phyloP scores from a whole-genome alignment of 2,797 vertebrate species.

The Spatula versicolor region DNA sequence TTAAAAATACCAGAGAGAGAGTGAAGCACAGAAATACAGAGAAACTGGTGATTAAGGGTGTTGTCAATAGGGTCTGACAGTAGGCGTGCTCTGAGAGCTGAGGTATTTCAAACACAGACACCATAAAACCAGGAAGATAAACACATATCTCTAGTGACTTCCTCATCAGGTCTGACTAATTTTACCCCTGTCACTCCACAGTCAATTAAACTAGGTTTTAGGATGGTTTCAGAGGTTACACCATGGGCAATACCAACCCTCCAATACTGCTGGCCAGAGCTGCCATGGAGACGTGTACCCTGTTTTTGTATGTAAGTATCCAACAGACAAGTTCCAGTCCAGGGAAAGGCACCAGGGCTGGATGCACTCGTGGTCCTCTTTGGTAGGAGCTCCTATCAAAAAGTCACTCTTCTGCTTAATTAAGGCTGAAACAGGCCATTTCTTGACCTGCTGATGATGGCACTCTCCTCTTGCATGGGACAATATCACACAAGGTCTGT shows the following conservation, averaged over 20 bases:
- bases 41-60: slow-evolving; percentile 76
- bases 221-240: neutral
- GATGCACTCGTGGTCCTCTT: neutral
- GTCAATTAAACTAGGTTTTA: slow-evolving; percentile 9
- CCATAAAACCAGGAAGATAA: slow-evolving; percentile 61
- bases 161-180: slow-evolving; percentile 70
- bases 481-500: neutral
- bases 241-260: neutral
- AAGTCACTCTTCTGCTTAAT: neutral
- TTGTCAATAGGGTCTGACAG: slow-evolving; percentile 77
- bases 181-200: slow-evolving; percentile 5
- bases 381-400: neutral
- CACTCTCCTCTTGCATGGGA: neutral
- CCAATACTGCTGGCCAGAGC: neutral
- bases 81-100: slow-evolving; percentile 62
- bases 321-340: neutral
- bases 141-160: slow-evolving; percentile 58
- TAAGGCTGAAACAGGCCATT: neutral
- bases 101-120: slow-evolving; percentile 69
- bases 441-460: neutral
- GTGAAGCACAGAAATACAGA: slow-evolving; percentile 35
- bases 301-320: neutral
- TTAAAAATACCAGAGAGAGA: slow-evolving; percentile 62
- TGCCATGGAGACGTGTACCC: neutral
- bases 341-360: too few species aligned